Evolutionary conservation across 2,113 vertebrate species (phyloP).

Genomic region (Chinchilla lanigera): DNA sequence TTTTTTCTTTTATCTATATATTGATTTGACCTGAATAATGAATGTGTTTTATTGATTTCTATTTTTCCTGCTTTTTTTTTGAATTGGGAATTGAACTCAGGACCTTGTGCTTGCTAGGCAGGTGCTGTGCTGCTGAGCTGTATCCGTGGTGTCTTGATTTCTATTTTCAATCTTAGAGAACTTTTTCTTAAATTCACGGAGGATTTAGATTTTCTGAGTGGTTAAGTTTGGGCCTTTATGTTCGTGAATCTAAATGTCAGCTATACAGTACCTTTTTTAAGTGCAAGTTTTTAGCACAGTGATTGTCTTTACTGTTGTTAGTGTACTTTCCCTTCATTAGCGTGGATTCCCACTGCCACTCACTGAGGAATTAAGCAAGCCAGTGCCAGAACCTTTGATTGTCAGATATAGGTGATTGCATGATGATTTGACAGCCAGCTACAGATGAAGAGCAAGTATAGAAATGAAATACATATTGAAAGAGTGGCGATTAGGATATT

Average conservation of each 20-base stretch:
- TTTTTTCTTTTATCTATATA: background rate
- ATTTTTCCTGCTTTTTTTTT: no score
- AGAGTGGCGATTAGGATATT: conserved; percentile 8
- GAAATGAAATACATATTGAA: conserved; percentile 6
- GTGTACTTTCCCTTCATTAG: background rate
- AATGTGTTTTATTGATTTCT: background rate
- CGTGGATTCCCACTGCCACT: background rate
- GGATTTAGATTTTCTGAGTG: background rate
- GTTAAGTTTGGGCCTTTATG: background rate
- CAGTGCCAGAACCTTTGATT: background rate
- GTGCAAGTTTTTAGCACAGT: background rate
- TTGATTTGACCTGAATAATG: background rate
- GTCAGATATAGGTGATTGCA: background rate
- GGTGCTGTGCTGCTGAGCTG: no score
- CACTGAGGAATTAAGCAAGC: background rate
- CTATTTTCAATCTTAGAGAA: background rate
- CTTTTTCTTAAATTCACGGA: conserved; percentile 4
- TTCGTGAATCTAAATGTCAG: background rate
- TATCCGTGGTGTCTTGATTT: background rate
- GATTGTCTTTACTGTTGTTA: background rate
- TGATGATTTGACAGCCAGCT: conserved; percentile 14
- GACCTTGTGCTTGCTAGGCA: no score
- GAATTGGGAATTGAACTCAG: no score
- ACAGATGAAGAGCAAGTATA: background rate
- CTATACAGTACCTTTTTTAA: background rate